Percentiles rank a stretch among this genome's conserved stretches.
Evolutionary conservation across 2,113 vertebrate genomes (phyloP).

Genomic region (Anguilla rostrata): DNA sequence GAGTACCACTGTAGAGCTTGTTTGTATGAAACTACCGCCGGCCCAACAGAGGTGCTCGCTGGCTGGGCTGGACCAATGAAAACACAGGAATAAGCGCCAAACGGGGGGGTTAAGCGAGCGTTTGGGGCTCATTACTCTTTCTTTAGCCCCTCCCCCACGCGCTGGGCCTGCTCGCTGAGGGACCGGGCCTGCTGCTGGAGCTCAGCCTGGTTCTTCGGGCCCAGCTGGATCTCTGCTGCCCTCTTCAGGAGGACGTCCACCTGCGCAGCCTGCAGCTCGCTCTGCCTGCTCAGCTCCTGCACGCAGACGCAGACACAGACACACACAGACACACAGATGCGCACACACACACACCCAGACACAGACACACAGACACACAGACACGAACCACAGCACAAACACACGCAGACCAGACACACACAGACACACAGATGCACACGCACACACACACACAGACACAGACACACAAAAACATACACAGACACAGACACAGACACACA

Average conservation of each 20-base stretch:
- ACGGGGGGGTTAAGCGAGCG: no score
- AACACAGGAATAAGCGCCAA: neutral
- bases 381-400: no score
- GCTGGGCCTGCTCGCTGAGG: constrained; percentile 76
- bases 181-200: constrained; percentile 81
- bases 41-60: no score
- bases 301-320: constrained; percentile 19
- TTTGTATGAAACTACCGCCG: no score
- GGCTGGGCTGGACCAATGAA: no score
- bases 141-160: constrained; percentile 77
- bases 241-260: constrained; percentile 81
- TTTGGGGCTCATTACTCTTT: constrained; percentile 74
- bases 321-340: no score
- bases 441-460: no score
- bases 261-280: constrained; percentile 70
- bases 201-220: constrained; percentile 74
- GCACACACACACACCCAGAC: no score
- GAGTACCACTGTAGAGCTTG: no score
- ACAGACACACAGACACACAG: neutral
- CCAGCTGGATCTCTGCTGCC: constrained; percentile 80
- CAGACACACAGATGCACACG: no score
- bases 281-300: constrained; percentile 79
- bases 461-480: no score
- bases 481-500: neutral
- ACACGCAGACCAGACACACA: no score